phyloP scores from a whole-genome alignment of 2,113 vertebrate genomes.

The Paramisgurnus dabryanus region DNA sequence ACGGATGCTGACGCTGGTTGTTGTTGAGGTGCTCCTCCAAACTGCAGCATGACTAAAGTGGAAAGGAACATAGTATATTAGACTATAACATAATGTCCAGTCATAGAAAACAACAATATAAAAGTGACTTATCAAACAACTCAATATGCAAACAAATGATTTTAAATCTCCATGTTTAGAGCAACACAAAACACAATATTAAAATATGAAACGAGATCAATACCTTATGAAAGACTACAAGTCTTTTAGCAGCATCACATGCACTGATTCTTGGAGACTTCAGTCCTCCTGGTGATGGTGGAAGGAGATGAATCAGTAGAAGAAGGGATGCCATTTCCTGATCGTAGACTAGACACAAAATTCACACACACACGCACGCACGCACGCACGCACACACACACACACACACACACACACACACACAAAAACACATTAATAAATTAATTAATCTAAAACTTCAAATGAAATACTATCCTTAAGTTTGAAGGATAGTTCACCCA shows the following conservation, averaged over 20 bases:
- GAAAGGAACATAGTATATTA: slow-evolving; percentile 32
- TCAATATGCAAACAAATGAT: too few relatives aligned
- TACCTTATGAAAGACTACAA: slow-evolving; percentile 54
- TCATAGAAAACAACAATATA: neutral
- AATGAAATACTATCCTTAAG: too few relatives aligned
- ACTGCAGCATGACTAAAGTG: slow-evolving; percentile 49
- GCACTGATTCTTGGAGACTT: slow-evolving; percentile 43
- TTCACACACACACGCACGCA: neutral
- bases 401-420: too few relatives aligned
- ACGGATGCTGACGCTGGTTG: slow-evolving; percentile 26
- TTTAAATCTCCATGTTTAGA: neutral
- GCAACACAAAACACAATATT: neutral
- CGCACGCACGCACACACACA: neutral
- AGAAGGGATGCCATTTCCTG: slow-evolving; percentile 50
- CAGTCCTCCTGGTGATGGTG: slow-evolving; percentile 34
- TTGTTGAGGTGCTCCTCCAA: slow-evolving; percentile 46
- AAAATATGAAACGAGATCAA: neutral
- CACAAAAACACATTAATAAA: too few relatives aligned
- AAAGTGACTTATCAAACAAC: too few relatives aligned
- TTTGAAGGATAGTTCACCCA: too few relatives aligned
- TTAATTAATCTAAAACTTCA: too few relatives aligned
- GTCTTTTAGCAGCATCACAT: slow-evolving; percentile 44
- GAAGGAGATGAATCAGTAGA: slow-evolving; percentile 50
- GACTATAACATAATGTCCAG: neutral
- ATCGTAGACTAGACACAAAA: slow-evolving; percentile 43